phyloP scores from a whole-genome alignment of 92 coral and sea anemone species.

The Phenganax marumi region DNA sequence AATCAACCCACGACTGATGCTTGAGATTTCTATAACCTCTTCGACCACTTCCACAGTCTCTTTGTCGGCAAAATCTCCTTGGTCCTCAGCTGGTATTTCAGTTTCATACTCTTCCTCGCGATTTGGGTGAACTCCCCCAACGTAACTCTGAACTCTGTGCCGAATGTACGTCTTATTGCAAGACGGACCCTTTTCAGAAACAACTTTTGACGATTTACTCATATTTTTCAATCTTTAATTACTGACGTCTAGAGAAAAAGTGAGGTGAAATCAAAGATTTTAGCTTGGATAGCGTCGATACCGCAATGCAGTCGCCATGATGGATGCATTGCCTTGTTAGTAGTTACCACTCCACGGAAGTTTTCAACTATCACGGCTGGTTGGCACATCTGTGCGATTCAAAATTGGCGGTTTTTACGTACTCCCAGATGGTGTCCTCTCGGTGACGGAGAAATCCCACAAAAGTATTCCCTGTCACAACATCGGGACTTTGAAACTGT shows the following conservation, averaged over 20 bases:
- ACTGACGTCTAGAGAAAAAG: neutral
- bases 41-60: constrained; percentile 88
- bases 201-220: neutral
- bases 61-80: constrained; percentile 82
- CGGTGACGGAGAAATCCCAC: too few species aligned
- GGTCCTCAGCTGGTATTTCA: constrained; percentile 78
- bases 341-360: too few species aligned
- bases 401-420: too few species aligned
- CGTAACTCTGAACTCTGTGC: constrained; percentile 90
- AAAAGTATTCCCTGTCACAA: too few species aligned
- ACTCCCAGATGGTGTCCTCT: too few species aligned
- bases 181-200: neutral
- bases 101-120: constrained; percentile 87
- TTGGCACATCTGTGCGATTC: too few species aligned
- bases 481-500: too few species aligned
- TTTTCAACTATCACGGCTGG: too few species aligned
- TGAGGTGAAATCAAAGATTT: too few species aligned
- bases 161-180: constrained; percentile 48
- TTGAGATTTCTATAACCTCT: constrained; percentile 80
- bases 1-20: constrained; percentile 74
- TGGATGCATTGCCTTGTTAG: too few species aligned
- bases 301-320: too few species aligned
- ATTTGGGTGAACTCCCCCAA: constrained; percentile 68
- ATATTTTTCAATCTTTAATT: neutral
- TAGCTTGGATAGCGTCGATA: too few species aligned